Evolutionary conservation across 1,140 invertebrate species (phyloP), one percentile per base, ranked within the genome.

Genomic region (Oscheius sp.): DNA sequence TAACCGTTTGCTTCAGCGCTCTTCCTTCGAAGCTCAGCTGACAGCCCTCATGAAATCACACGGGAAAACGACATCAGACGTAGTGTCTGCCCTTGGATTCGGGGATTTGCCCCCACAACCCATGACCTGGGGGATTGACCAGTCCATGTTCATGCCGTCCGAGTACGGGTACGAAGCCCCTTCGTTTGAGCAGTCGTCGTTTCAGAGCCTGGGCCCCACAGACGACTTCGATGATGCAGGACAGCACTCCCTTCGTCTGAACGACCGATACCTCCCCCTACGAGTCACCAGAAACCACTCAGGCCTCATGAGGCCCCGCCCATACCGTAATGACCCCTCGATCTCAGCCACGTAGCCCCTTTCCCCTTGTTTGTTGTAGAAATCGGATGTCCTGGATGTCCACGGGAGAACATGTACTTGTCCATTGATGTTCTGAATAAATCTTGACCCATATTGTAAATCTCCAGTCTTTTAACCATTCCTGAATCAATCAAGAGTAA

Each of bases 1-100:
- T n/a, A 42, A n/a, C 38, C n/a, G 38, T 42, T 42, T 42, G 10
- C n/a, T 42, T n/a, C n/a, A 55, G 49, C 7, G 7, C 15, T 34
- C 52, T 31, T 68, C 67, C 18, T 68, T 68, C 23, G 67, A 68
- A 61, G 26, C 36, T 3, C 67, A 68, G 55, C 32, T 68, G 46
- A 55, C 58, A 20, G 67, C 67, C 2, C n/a, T 68, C 10, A 68
- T 68, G 67, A 68, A 68, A 42, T 34, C 23, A 3, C 55, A 68
- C 36, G 67, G 67, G 23, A 68, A 68, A 28, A 46, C 67, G 15
- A 28, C 67, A 1, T 32, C 52, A 29, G 67, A 68, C 4, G 67
- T 68, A 7, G 7, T 55, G 23, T 15, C 49, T 26, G 15, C 15
- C 28, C 49, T 55, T 26, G 28, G 28, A 15, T 55, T 20, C 28